Evolutionary conservation across 2,113 vertebrate genomes (phyloP).

Genomic region (Polypterus bichir): DNA sequence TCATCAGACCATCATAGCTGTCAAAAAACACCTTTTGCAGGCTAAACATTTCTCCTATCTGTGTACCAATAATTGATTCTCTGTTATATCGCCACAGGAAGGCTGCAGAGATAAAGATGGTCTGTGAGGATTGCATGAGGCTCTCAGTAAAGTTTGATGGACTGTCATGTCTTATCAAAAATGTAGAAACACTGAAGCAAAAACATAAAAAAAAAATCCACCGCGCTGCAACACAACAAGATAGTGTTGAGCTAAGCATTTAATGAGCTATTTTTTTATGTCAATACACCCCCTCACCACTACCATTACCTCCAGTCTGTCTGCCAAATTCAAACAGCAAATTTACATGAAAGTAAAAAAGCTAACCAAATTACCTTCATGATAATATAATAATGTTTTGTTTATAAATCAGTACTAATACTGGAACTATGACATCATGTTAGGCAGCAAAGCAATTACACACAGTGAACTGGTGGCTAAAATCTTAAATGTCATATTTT

Average conservation of each 20-base stretch:
- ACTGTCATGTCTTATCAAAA: slow-evolving; percentile 53
- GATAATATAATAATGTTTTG: too few species aligned
- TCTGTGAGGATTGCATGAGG: slow-evolving; percentile 30
- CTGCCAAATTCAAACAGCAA: too few species aligned
- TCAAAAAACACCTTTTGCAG: slow-evolving; percentile 42
- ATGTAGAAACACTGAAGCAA: slow-evolving; percentile 40
- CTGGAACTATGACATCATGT: too few species aligned
- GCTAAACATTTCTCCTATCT: slow-evolving; percentile 47
- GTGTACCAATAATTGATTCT: slow-evolving; percentile 58
- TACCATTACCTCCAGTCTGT: too few species aligned
- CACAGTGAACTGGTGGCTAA: too few species aligned
- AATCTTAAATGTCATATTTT: too few species aligned
- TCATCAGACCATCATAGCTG: slow-evolving; percentile 46
- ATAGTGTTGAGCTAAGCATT: slow-evolving; percentile 37
- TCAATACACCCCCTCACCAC: too few species aligned
- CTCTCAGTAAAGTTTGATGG: slow-evolving; percentile 42
- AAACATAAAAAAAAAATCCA: slow-evolving; percentile 24
- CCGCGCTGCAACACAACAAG: slow-evolving; percentile 34
- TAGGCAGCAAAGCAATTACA: too few species aligned
- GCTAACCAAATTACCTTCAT: too few species aligned
- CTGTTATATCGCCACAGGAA: slow-evolving; percentile 48
- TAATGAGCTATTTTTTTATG: slow-evolving; percentile 25
- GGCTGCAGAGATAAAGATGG: slow-evolving; percentile 48
- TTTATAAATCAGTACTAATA: too few species aligned
- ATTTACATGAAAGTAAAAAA: too few species aligned